Evolutionary conservation across 2,888 invertebrate genomes (phyloP).

Genomic region (Hemithea aestivaria): DNA sequence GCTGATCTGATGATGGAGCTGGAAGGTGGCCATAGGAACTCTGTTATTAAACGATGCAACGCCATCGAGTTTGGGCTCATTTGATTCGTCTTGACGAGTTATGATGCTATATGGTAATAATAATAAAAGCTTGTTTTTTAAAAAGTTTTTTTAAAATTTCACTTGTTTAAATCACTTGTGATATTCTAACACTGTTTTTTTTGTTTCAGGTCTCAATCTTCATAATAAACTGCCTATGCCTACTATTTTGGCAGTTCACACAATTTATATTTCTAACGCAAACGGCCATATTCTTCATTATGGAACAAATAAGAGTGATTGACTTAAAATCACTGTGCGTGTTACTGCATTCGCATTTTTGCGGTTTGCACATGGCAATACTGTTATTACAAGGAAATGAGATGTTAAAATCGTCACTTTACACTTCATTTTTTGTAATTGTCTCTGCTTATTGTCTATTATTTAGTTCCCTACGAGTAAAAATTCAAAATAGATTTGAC

Average conservation of each 20-base stretch:
- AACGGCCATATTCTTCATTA: constrained; percentile 83
- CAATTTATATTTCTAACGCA: constrained; percentile 90
- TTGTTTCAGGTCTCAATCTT: constrained; percentile 60
- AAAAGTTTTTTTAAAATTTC: too few relatives aligned
- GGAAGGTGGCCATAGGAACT: too few relatives aligned
- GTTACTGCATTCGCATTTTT: constrained; percentile 63
- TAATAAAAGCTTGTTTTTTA: too few relatives aligned
- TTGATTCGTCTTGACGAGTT: too few relatives aligned
- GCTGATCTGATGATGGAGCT: too few relatives aligned
- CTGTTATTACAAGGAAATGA: constrained; percentile 65
- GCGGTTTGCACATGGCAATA: constrained; percentile 61
- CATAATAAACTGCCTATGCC: constrained; percentile 63
- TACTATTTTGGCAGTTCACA: constrained; percentile 88
- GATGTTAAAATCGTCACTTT: constrained; percentile 71
- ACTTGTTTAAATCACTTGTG: too few relatives aligned
- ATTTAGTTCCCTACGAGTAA: constrained; percentile 53
- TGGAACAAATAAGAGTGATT: constrained; percentile 80
- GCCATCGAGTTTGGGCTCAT: too few relatives aligned
- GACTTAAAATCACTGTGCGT: constrained; percentile 56
- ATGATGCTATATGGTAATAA: too few relatives aligned
- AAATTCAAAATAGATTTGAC: constrained; percentile 48
- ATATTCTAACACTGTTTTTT: too few relatives aligned
- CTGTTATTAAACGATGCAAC: too few relatives aligned
- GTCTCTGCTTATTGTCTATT: constrained; percentile 55
- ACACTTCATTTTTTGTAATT: constrained; percentile 63